Evolutionary conservation across 2,888 invertebrate genomes (phyloP), one percentile per base, ranked within the genome.

Genomic region (Arge pagana): DNA sequence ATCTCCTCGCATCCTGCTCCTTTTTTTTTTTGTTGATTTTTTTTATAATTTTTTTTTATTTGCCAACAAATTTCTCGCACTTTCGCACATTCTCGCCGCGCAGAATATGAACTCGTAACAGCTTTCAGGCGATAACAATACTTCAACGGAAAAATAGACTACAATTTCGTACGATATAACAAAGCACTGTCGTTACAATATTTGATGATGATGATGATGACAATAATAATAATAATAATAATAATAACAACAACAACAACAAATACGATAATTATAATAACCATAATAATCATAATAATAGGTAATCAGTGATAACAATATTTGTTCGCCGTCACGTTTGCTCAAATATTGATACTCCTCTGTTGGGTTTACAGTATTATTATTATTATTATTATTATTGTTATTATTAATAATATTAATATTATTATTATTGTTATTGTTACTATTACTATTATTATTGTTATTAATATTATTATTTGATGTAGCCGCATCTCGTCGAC

Each of bases 131-230:
- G 24, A 45, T 45, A 45, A 45, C 45, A 45, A 45, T 30, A 45
- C 45, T 45, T 45, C 33, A 45, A 45, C 45, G 35, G 45, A 45
- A 45, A 45, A 45, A 45, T 45, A 45, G 45, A 45, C 45, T 45
- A 45, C 45, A 45, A 45, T 45, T 35, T 45, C 45, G 23, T 45
- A 45, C 45, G 35, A 33, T 45, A 45, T 45, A 45, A 45, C 45
- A 45, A 45, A 45, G 45, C 45, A 45, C 35, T 45, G 45, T 45
- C 45, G 35, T 45, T 45, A 45, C 45, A 35, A 45, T 45, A 39
- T 10, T 37, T 26, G n/a, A n/a, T n/a, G n/a, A n/a, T n/a, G n/a
- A n/a, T n/a, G n/a, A n/a, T n/a, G n/a, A n/a, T n/a, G n/a, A n/a
- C n/a, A n/a, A n/a, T n/a, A n/a, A n/a, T n/a, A n/a, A n/a, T 39